A percentile compares a stretch with the other conserved stretches of the same genome.
phyloP scores from a whole-genome alignment of 2,113 vertebrate genomes.

The Eidolon helvum region DNA sequence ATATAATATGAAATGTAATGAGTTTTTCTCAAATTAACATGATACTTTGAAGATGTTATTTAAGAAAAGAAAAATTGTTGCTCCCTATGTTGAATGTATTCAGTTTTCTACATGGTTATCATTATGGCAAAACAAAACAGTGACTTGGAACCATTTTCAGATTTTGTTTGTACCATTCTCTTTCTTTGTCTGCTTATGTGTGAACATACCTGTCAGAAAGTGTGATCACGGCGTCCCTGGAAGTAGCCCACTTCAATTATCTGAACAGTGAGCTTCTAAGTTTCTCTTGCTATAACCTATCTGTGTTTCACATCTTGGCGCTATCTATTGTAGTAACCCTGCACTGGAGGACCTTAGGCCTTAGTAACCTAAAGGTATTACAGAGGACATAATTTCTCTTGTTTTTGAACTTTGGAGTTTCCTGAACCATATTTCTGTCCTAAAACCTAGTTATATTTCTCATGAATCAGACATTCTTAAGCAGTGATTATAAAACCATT shows the following conservation, averaged over 20 bases:
- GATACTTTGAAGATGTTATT: constrained; percentile 13
- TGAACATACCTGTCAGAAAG: not conserved
- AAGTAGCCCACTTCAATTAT: not conserved
- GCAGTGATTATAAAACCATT: not conserved
- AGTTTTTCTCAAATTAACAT: not conserved
- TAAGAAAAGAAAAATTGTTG: not conserved
- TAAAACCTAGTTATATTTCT: constrained; percentile 31
- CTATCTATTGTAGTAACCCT: not conserved
- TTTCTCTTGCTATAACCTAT: not conserved
- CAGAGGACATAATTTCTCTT: not conserved
- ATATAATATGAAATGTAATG: not conserved
- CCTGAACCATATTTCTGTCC: not conserved
- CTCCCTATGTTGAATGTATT: not conserved
- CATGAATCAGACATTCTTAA: not conserved
- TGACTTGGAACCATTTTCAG: constrained; percentile 1
- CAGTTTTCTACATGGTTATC: not conserved
- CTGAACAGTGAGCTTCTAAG: not conserved
- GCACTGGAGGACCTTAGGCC: not conserved
- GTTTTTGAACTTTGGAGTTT: not conserved
- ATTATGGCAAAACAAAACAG: not conserved
- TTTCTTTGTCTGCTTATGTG: not conserved
- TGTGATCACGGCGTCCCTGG: not conserved
- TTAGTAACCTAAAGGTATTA: not conserved
- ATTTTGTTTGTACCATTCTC: not conserved
- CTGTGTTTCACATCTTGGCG: not conserved